Evolutionary conservation across 2,113 vertebrate species (phyloP), one percentile per base, ranked within the genome.

Genomic region (Henicopernis longicauda): DNA sequence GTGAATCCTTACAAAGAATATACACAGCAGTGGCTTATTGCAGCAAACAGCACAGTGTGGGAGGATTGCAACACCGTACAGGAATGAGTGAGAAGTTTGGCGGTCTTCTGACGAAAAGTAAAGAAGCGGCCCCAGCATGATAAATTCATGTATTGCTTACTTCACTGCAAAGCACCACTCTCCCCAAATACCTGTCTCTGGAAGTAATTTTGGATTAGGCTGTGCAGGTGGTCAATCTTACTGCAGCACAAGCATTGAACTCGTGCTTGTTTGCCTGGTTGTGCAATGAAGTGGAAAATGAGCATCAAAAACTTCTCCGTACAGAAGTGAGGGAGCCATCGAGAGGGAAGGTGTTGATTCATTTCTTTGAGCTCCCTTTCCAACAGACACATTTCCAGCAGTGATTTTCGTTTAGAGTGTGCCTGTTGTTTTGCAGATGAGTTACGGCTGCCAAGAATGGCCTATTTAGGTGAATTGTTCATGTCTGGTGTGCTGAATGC

Each of bases 341-440:
- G 3, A 4, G 11, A 74, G 77, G 66, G 42, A 79, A 82, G 62
- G 44, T 65, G 78, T 82, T 69, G 86, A 69, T 89, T 58, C 84
- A 50, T 82, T 93, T 74, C 58, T 85, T 49, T 45, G 91, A 85
- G 83, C 66, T 92, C 69, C 65, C 57, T 61, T 85, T 87, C 83
- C 84, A 89, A 50, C 65, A 91, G 83, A 77, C 49, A 32, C 49
- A 16, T 94, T 96, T 87, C 66, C 93, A 62, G 80, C 91, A 73
- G 93, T 76, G 89, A 85, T 91, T 96, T 91, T 85, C 6, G 0
- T 82, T 97, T 63, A 49, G 71, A 90, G 69, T 57, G 44, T n/a
- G 94, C 83, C 91, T 91, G 84, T 93, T 94, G 94, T 84, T 95
- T 85, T 91, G 87, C 84, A 95, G 93, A 89, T 85, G 93, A 96